Evolutionary conservation across 30 jellyfish, hydroid and myxozoan genomes (phyloP), one percentile per base, ranked within the genome.

Genomic region (Cassiopea andromeda): DNA sequence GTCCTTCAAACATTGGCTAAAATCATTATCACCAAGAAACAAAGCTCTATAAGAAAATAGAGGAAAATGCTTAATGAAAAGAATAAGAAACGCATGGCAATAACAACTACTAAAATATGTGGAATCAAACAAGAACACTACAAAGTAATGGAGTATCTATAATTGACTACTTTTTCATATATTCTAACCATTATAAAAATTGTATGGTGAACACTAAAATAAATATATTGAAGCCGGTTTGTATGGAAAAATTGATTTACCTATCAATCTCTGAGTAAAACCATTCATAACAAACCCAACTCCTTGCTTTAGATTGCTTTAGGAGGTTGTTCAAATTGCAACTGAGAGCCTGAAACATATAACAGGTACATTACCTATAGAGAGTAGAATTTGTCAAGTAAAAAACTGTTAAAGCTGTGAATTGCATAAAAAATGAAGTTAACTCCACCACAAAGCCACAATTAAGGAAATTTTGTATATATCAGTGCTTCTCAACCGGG

Each of bases 261-360:
- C 94, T 88, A 83, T 96, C 99, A 84, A 96, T 92, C 68, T 96
- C 96, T 0, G 99, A 96, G 73, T 96, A 96, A 80, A 96, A 96
- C 97, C 97, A 96, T 80, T 96, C 99, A 74, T 91, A 96, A 72
- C 93, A 91, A 10, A 89, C 98, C 97, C 97, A 96, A n/a, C 98
- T 87, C n/a, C 97, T 96, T 15, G 97, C 97, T 44, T 97, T 92
- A n/a, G 98, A 96, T 48, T 96, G 99, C 87, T 91, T 91, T 72
- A 96, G 66, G 58, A 89, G 82, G 76, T 92, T 96, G 44, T 96
- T 87, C 72, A 96, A 57, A 46, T 85, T 83, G 76, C 45, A 47
- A 12, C 88, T 59, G 78, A 91, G 84, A 10, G 97, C 92, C 93
- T 96, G 92, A 1, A 64, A 57, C 1, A 18, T 44, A 58, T 48